Evolutionary conservation across 2,113 vertebrate species (phyloP), one percentile per base, ranked within the genome.

Genomic region (Sarotherodon lohbergeri): DNA sequence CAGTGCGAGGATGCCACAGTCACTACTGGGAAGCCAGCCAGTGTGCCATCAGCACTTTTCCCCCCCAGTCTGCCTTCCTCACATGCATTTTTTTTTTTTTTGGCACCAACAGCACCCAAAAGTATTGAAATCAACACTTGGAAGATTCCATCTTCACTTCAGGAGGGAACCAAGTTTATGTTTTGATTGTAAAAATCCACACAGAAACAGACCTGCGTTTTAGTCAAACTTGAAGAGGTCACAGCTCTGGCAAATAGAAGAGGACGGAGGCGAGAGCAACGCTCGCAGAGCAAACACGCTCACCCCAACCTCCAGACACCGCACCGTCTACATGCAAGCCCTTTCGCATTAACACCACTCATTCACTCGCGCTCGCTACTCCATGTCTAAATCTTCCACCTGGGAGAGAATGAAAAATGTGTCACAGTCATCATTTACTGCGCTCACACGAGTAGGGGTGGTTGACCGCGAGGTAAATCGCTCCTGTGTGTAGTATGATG

Each of bases 391-490:
- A 95, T 94, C 92, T 95, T 92, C 89, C 93, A 94, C 93, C 90
- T 93, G 93, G 92, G 95, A 92, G 93, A 92, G 93, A 95, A 94
- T 94, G 93, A 95, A 95, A 95, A 94, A 94, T 73, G 78, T 91
- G 90, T 94, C 93, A 91, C 46, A 22, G 83, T 34, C 19, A 71
- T 91, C 92, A 93, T 94, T 95, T 93, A 92, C 90, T 78, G 80
- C 34, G 16, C 88, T 89, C 87, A 73, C 92, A 84, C 68, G 80
- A 86, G 90, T 81, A 80, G 88, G 91, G 91, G 94, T 93, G 83
- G 61, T 48, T 93, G 92, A 94, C 93, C 93, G 90, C 56, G 12
- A 84, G 92, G 91, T 92, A 85, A 93, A 82, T 90, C 81, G 73
- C 92, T 86, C 82, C 91, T 88, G 87, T 91, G 89, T 93, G 91